Conservation (phyloP, 2,113 vertebrate species). For the Probosciger aterrimus region DNA sequence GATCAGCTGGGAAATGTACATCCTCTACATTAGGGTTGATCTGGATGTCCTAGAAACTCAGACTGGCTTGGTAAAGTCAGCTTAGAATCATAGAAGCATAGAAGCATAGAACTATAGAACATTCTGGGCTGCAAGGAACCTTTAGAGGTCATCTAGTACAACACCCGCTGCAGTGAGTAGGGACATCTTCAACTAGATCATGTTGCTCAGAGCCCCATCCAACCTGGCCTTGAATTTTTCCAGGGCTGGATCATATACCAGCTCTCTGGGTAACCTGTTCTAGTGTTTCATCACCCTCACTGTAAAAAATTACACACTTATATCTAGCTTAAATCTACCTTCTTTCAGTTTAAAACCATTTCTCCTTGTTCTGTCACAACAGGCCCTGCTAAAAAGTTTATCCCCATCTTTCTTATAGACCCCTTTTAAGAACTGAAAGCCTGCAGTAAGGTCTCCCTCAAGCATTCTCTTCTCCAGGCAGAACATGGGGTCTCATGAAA, state of each 20-base stretch:
- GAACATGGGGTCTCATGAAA: neutral
- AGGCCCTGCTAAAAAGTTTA: neutral
- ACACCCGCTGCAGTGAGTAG: neutral
- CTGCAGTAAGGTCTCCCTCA: neutral
- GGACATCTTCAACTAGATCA: neutral
- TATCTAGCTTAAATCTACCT: neutral
- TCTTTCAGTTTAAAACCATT: neutral
- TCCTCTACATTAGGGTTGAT: neutral
- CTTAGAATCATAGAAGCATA: neutral
- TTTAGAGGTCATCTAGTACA: neutral
- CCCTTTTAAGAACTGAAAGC: neutral
- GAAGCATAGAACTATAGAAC: neutral
- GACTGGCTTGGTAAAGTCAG: neutral
- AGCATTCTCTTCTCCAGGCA: neutral
- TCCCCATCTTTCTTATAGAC: neutral
- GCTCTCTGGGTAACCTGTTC: rapidly evolving
- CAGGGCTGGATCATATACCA: neutral
- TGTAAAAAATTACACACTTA: neutral
- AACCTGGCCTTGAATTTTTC: neutral
- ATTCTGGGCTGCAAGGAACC: neutral
- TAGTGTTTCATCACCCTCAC: neutral
- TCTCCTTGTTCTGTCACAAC: neutral
- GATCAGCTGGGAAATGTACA: neutral
- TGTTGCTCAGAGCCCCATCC: neutral
- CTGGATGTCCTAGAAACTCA: neutral